These are phyloP conservation scores for Pterocles burchelli DNA, from an alignment of 2,113 vertebrate genomes.

Conservation along the genomic window DNA sequence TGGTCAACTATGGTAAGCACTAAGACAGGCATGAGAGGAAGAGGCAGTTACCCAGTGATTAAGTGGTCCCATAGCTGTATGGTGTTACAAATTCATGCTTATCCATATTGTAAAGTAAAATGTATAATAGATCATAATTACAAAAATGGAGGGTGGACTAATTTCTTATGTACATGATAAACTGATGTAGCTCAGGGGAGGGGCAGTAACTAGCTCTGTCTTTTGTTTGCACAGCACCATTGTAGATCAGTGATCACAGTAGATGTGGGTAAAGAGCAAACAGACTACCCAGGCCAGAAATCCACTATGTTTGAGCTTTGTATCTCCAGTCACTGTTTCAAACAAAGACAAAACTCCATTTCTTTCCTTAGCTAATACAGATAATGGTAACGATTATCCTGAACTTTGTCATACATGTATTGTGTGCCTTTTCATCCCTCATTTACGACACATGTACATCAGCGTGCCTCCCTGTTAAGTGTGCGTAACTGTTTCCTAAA, in stretches of 20 bases:
- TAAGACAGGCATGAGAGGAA: background rate
- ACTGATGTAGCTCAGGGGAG: background rate
- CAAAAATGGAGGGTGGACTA: background rate
- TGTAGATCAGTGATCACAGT: background rate
- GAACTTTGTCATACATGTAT: background rate
- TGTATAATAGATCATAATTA: background rate
- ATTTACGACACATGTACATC: background rate
- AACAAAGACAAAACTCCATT: background rate
- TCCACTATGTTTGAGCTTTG: background rate
- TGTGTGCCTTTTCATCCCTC: background rate
- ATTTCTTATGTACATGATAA: background rate
- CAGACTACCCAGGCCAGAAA: background rate
- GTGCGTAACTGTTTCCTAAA: background rate
- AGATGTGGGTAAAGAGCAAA: background rate
- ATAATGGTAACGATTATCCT: background rate
- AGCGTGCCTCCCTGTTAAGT: background rate
- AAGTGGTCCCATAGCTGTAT: background rate
- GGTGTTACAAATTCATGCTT: background rate
- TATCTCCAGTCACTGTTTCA: background rate
- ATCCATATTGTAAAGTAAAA: background rate
- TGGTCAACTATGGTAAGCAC: background rate
- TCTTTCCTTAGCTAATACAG: background rate
- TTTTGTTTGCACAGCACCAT: background rate
- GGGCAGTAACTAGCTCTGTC: background rate
- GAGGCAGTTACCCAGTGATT: background rate